Evolutionary conservation across 2,113 vertebrate genomes (phyloP).

Genomic region (Peromyscus leucopus): DNA sequence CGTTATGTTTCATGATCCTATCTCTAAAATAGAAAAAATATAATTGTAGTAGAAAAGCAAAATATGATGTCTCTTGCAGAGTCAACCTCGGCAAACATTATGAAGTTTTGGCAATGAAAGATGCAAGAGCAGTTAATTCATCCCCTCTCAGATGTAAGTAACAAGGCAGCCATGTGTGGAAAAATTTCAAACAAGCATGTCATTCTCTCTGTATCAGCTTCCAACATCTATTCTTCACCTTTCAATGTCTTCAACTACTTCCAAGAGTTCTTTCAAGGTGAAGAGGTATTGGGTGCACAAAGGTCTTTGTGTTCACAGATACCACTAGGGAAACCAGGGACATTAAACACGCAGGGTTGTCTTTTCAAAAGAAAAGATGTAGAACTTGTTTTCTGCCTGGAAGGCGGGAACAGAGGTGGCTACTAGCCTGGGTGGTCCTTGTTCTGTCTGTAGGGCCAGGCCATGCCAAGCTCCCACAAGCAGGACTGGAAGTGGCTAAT

Average conservation of each 20-base stretch:
- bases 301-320: neutral
- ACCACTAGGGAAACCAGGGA: neutral
- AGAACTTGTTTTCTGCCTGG: neutral
- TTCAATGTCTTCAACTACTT: neutral
- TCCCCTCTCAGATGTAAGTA: neutral
- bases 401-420: neutral
- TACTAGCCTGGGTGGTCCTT: neutral
- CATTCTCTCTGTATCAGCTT: neutral
- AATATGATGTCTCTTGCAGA: neutral
- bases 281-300: neutral
- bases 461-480: no score
- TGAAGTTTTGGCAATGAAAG: conserved; percentile 18
- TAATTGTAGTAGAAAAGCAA: conserved; percentile 58
- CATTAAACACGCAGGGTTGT: neutral
- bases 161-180: neutral
- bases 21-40: conserved; percentile 22
- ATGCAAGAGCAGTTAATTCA: conserved; percentile 6
- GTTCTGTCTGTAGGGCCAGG: neutral
- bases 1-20: conserved; percentile 3
- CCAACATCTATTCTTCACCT: conserved; percentile 9
- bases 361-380: neutral
- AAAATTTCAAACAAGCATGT: conserved; percentile 44
- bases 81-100: conserved; percentile 21
- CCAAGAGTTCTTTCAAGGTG: neutral
- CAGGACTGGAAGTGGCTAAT: neutral